Base-by-base conservation (phyloP, 2,797 vertebrate species). In the Yasuhikotakia modesta region DNA sequence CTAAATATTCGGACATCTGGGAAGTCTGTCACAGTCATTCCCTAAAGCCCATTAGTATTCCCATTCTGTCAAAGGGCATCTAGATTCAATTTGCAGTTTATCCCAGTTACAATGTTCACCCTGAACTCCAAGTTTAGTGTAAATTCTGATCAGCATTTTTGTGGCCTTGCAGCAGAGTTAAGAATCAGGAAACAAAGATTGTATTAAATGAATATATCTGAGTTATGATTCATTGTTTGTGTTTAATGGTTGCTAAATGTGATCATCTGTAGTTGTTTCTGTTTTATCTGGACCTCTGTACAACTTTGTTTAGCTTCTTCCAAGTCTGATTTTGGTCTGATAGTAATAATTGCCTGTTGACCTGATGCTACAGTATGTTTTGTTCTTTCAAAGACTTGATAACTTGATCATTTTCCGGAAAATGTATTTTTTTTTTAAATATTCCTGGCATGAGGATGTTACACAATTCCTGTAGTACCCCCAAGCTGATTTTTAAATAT, bases 81-180 rank as follows among this genome's bases (percentile, higher is more conserved):
- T 57, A 57, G 65, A 69, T 76, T 76, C 60, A 68, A 76, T 60
- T 55, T 27, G 0, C 24, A 69, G 43, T 43, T 67, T 21, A 57
- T 75, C 22, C 63, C 63, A 30, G n/a, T 75, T 75, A 17, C 1
- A 45, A 64, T 39, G 22, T 48, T 35, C 14, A 16, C 57, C 27
- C 16, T 16, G 14, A 17, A 19, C 10, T 57, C 13, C 87, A 87
- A 85, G 85, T 46, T 60, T 60, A n/a, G 69, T 72, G 43, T 65
- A 70, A 67, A 50, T 53, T 22, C 21, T 22, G 45, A 19, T 61
- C 22, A 22, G 35, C 16, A 22, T 46, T 24, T 16, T 60, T 60
- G 8, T 32, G 16, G 5, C 12, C 27, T n/a, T 35, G 58, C 1
- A n/a, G 58, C 2, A 58, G 55, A 55, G 12, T 11, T 57, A 12